These are phyloP conservation scores for Dryobates pubescens DNA, from an alignment of 2,797 vertebrate genomes.

Conservation along the genomic window DNA sequence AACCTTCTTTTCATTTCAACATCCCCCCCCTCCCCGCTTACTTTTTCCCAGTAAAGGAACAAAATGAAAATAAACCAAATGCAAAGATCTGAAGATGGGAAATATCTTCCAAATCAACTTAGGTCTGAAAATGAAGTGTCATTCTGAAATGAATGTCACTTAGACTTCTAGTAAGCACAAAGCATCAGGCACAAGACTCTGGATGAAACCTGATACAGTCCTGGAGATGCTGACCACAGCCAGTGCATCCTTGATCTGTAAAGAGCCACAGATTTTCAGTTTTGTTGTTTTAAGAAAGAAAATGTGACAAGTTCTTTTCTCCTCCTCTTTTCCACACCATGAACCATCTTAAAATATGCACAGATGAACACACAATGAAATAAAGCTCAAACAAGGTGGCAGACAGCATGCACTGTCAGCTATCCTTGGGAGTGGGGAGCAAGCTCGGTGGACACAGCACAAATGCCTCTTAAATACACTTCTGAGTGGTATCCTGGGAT, in stretches of 20 bases:
- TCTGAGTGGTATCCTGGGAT: background rate
- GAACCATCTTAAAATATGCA: background rate
- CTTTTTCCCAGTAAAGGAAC: rapidly evolving
- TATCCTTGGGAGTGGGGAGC: background rate
- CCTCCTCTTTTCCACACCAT: background rate
- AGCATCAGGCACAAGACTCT: background rate
- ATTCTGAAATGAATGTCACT: background rate
- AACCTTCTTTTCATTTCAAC: background rate
- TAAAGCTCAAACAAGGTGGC: background rate
- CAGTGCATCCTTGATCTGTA: background rate
- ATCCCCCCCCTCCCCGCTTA: no score
- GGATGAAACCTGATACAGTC: background rate
- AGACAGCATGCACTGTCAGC: background rate
- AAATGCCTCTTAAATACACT: background rate
- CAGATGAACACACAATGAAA: background rate
- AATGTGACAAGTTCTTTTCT: background rate
- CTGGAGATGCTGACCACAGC: background rate
- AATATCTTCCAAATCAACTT: background rate
- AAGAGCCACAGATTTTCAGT: background rate
- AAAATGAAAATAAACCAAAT: background rate
- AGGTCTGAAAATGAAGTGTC: background rate
- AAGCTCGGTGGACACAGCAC: background rate
- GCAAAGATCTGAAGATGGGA: background rate
- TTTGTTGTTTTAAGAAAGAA: background rate
- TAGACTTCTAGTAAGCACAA: background rate